Conservation (phyloP, 1,140 invertebrate genomes). For the Pentalonia nigronervosa region DNA sequence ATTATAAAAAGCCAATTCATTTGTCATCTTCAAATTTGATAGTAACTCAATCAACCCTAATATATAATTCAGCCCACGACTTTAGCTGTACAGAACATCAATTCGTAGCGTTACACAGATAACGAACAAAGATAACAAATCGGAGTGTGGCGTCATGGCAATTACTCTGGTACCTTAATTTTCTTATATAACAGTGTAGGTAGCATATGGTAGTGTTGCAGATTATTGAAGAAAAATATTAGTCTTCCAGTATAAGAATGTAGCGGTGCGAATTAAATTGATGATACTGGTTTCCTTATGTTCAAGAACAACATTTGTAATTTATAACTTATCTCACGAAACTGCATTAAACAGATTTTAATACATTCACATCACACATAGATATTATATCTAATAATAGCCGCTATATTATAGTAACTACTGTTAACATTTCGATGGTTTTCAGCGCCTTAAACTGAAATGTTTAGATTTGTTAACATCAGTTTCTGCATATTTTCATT, state of each 20-base stretch:
- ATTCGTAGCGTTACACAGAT: background rate
- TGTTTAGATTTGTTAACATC: background rate
- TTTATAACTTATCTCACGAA: background rate
- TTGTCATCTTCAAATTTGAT: background rate
- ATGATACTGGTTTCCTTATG: background rate
- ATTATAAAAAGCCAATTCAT: background rate
- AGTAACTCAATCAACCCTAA: background rate
- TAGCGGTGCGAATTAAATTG: background rate
- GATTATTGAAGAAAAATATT: background rate
- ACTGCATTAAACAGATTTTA: background rate
- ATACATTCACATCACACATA: background rate
- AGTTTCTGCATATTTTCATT: background rate
- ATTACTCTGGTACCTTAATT: background rate
- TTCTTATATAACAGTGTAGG: background rate
- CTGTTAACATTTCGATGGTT: background rate
- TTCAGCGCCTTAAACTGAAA: background rate
- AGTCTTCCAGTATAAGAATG: background rate
- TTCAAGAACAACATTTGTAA: background rate
- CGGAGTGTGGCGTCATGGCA: background rate
- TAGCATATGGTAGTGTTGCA: background rate
- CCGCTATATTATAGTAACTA: background rate
- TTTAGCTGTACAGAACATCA: background rate
- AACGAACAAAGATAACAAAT: slow-evolving; percentile 6
- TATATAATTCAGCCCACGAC: background rate
- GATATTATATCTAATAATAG: background rate